Evolutionary conservation across 2,797 vertebrate species (phyloP), one percentile per base, ranked within the genome.

Genomic region (Australoheros facetus): DNA sequence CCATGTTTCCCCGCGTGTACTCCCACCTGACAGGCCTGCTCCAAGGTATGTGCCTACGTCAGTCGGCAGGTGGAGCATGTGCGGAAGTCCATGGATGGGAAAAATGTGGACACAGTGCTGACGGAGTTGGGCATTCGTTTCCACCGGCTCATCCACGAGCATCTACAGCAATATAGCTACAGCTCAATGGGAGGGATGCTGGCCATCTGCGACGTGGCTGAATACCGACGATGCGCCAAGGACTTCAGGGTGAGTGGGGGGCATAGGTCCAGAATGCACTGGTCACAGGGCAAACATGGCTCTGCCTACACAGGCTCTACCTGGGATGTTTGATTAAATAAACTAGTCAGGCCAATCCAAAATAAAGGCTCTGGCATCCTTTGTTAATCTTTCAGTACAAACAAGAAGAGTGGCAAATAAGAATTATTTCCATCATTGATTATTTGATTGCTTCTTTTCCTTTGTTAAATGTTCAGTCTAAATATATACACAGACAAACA

Each of bases 171-270:
- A 89, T 99, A 97, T 95, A 98, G 96, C 84, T 99, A 99, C 95
- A 98, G 97, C 91, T 99, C 97, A 71, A 99, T 99, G 98, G 98
- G 98, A 82, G 98, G 98, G 94, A 99, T 99, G 98, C 94, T 99
- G 88, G 98, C 98, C 89, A 99, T 99, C 93, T 99, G 98, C 89
- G 98, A 99, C 1, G 98, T 99, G 88, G 98, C 98, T 66, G 98
- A 99, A 87, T 99, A 99, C 85, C 96, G 98, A 85, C 98, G 97
- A 89, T 97, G 96, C 90, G 98, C 98, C 96, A 99, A 99, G 96
- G 97, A 98, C 91, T 99, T 99, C 93, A 97, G 96, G 96, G 98
- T 99, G 93, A 94, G 95, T 11, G 58, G 32, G 59, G 81, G 84
- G 74, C 76, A 71, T 16, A 77, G 87, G 79, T 88, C 80, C 85